Conservation (phyloP, 2,888 invertebrate genomes). For the Amphipyra berbera region DNA sequence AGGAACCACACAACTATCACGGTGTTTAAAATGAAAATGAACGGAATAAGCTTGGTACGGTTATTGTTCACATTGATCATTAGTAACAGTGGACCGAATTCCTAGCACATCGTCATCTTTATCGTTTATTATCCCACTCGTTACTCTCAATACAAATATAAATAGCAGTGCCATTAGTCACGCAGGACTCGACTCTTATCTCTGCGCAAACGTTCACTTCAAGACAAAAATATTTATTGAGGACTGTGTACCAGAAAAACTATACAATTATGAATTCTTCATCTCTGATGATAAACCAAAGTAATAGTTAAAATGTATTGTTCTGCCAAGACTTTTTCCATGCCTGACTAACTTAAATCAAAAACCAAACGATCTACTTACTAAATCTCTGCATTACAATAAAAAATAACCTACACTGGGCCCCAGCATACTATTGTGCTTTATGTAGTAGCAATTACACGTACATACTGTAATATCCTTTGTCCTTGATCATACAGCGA, state of each 20-base stretch:
- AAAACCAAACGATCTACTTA: too few relatives aligned
- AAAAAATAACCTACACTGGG: constrained; percentile 22
- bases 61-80: constrained; percentile 72
- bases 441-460: constrained; percentile 19
- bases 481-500: constrained; percentile 60
- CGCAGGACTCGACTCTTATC: constrained; percentile 75
- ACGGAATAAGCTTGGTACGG: constrained; percentile 60
- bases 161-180: constrained; percentile 82
- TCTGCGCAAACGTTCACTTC: constrained; percentile 67
- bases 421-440: constrained; percentile 24
- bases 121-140: constrained; percentile 77
- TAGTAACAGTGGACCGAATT: constrained; percentile 76
- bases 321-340: neutral
- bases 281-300: neutral
- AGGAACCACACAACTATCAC: constrained; percentile 44
- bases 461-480: constrained; percentile 54
- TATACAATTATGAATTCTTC: neutral
- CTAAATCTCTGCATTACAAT: too few relatives aligned
- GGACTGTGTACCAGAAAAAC: constrained; percentile 2
- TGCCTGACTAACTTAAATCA: too few relatives aligned
- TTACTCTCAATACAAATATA: constrained; percentile 77
- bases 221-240: constrained; percentile 65
- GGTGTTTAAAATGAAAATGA: constrained; percentile 72
- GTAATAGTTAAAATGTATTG: neutral
- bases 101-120: constrained; percentile 75